Evolutionary conservation across 2,888 invertebrate species (phyloP), one percentile per base, ranked within the genome.

Genomic region (Hemithea aestivaria): DNA sequence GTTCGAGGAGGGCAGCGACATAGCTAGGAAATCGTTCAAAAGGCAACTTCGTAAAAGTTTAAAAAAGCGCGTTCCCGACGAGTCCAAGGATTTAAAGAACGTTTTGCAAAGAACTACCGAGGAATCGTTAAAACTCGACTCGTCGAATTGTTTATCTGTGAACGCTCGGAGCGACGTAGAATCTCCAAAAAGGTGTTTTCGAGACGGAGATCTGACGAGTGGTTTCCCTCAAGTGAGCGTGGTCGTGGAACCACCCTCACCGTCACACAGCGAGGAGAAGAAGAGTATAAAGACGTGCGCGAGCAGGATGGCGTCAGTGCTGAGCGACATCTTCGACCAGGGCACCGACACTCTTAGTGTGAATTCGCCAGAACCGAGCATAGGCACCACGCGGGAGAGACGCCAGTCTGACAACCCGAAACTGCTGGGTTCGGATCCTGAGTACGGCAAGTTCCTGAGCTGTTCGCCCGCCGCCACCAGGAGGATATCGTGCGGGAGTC

Each of bases 401-500:
- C 62, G 88, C 53, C 70, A 87, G 64, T 71, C 89, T 44, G 78
- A 90, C 67, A 91, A 90, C 62, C 91, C 91, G 6, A 91, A 91
- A 56, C 74, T 90, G 6, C 66, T 92, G 28, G 77, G 82, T 0
- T 89, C 91, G 31, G 91, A 91, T 62, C 88, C 90, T 28, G 91
- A 92, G 54, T 90, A 91, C 56, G 83, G 89, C 7, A 87, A 89
- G 51, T 91, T 91, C 56, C 75, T 93, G 11, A 93, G 91, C 51
- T 92, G 92, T 61, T 94, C 95, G 1, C 94, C 95, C 2, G 94
- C 95, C 36, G 95, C 96, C 6, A 95, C 96, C 5, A 90, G 97
- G 47, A 88, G 97, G 53, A 96, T 97, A 67, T 96, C 96, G 50
- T 96, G 96, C 72, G 96, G 96, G 42, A 96, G 96, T 62, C 91